These are phyloP conservation scores for Zygaena filipendulae DNA, from an alignment of 2,888 invertebrate species.

Conservation along the genomic window DNA sequence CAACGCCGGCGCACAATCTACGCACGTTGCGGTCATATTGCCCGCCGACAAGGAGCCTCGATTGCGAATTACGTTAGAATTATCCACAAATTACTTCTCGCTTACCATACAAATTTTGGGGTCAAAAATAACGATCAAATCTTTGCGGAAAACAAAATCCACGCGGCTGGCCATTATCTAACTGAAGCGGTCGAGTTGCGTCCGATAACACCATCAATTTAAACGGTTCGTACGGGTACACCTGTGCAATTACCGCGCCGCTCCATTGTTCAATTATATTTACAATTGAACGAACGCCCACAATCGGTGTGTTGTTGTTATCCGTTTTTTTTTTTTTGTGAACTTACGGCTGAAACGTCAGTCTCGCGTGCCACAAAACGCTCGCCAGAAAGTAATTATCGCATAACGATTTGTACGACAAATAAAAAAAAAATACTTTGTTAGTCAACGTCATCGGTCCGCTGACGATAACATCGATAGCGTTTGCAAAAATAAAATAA, in stretches of 20 bases:
- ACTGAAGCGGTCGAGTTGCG: no score
- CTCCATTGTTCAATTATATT: constrained; percentile 37
- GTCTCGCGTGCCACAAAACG: constrained; percentile 38
- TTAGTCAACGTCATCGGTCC: constrained; percentile 22
- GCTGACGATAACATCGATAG: constrained; percentile 32
- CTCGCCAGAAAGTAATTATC: constrained; percentile 36
- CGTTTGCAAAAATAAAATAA: constrained; percentile 22
- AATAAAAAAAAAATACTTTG: constrained; percentile 31
- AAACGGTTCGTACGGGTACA: constrained; percentile 27
- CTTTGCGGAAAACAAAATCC: no score
- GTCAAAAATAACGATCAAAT: no score
- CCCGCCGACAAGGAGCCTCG: constrained; percentile 14
- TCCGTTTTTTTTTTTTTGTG: no score
- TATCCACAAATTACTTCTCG: no score
- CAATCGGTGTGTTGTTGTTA: constrained; percentile 29
- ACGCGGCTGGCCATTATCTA: no score
- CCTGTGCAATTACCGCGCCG: constrained; percentile 30
- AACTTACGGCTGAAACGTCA: constrained; percentile 27
- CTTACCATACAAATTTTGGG: no score
- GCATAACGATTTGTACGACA: constrained; percentile 36
- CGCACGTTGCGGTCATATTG: constrained; percentile 22
- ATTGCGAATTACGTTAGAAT: constrained; percentile 21
- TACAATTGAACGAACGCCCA: constrained; percentile 33
- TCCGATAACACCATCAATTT: no score
- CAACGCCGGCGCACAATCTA: constrained; percentile 18